A percentile compares a stretch with the other conserved stretches of the same genome.
phyloP scores from a whole-genome alignment of 2,797 vertebrate species.

The Rhinophrynus dorsalis region DNA sequence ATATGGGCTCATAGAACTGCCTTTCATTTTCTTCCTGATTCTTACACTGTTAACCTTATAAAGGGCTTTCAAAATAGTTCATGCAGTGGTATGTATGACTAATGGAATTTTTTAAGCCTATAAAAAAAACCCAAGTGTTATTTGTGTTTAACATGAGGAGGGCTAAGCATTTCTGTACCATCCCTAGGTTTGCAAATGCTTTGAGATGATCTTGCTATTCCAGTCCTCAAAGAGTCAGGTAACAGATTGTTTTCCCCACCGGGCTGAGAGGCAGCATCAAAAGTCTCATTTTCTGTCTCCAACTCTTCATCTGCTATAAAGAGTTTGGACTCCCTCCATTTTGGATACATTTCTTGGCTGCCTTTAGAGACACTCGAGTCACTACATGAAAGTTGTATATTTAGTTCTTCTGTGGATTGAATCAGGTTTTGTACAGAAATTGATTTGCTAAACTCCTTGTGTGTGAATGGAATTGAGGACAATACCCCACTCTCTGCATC shows the following conservation, averaged over 20 bases:
- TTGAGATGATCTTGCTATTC: slow-evolving; percentile 79
- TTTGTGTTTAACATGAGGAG: slow-evolving; percentile 90
- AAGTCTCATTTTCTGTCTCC: slow-evolving; percentile 75
- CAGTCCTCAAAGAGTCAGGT: slow-evolving; percentile 85
- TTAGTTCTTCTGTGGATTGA: slow-evolving; percentile 77
- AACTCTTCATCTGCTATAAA: slow-evolving; percentile 92
- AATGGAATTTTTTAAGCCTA: slow-evolving; percentile 75
- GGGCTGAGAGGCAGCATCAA: slow-evolving; percentile 75
- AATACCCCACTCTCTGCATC: slow-evolving; percentile 86
- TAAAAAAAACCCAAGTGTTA: slow-evolving; percentile 69
- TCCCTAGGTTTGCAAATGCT: slow-evolving; percentile 73
- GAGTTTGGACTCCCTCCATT: slow-evolving; percentile 90
- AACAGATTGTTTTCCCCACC: slow-evolving; percentile 72
- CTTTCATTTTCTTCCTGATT: slow-evolving; percentile 66
- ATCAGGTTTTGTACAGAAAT: slow-evolving; percentile 92
- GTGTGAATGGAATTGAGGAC: slow-evolving; percentile 69
- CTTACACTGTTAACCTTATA: slow-evolving; percentile 62
- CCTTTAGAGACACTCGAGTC: slow-evolving; percentile 76
- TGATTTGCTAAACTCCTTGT: slow-evolving; percentile 83
- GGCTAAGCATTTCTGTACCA: slow-evolving; percentile 80
- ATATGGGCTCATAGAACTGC: slow-evolving; percentile 65
- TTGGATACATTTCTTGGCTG: slow-evolving; percentile 76
- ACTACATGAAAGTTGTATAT: slow-evolving; percentile 70
- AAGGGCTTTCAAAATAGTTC: slow-evolving; percentile 73
- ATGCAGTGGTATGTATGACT: slow-evolving; percentile 83